A percentile compares a stretch with the other conserved stretches of the same genome.
These are phyloP conservation scores for Eilema caniola DNA, from an alignment of 2,888 invertebrate species.

Conservation along the genomic window DNA sequence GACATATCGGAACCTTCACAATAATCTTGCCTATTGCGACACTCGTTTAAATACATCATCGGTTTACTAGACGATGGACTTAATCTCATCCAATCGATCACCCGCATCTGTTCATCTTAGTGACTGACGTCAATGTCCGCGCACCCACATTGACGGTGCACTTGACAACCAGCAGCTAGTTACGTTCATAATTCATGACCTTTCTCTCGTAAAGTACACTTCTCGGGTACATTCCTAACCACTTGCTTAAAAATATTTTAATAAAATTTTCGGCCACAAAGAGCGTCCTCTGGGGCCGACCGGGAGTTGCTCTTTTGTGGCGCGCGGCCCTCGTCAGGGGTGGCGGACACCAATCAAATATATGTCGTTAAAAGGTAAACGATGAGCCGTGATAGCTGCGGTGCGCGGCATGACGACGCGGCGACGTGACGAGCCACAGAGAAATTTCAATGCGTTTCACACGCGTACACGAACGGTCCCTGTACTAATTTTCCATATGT, in stretches of 20 bases:
- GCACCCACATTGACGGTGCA: background rate
- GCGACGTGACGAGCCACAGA: background rate
- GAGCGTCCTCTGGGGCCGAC: constrained; percentile 22
- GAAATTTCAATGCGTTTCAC: background rate
- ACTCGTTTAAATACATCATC: constrained; percentile 36
- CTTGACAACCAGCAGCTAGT: background rate
- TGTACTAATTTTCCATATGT: background rate
- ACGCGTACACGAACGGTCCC: background rate
- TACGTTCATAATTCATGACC: constrained; percentile 15
- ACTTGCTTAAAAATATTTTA: constrained; percentile 19
- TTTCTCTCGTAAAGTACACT: constrained; percentile 9
- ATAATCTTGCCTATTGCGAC: constrained; percentile 23
- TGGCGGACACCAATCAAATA: background rate
- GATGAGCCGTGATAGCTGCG: background rate
- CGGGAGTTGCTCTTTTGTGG: constrained; percentile 15
- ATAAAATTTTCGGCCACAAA: constrained; percentile 31
- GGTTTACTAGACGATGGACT: constrained; percentile 16
- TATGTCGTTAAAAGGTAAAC: background rate
- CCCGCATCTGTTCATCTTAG: constrained; percentile 20
- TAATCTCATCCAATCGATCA: constrained; percentile 39
- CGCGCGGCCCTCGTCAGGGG: background rate
- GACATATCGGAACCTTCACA: constrained; percentile 21
- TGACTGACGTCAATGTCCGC: constrained; percentile 37
- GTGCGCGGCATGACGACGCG: background rate
- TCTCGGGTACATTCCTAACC: constrained; percentile 12